phyloP scores from a whole-genome alignment of 2,113 vertebrate genomes.

The Junco hyemalis region DNA sequence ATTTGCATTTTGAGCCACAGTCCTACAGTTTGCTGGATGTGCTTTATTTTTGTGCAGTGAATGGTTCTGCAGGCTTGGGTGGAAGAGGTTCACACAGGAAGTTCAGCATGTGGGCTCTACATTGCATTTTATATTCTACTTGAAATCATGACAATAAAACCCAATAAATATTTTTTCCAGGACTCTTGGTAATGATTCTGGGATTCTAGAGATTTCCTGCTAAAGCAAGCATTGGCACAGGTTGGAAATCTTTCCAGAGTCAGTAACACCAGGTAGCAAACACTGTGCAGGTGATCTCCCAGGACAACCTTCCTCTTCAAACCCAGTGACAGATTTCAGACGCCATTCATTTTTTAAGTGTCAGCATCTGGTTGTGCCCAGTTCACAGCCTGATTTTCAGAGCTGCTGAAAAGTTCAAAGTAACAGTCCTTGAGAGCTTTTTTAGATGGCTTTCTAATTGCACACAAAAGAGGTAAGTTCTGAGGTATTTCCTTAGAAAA shows the following conservation, averaged over 20 bases:
- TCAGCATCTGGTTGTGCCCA: not conserved
- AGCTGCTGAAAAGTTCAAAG: not conserved
- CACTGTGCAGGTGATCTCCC: not conserved
- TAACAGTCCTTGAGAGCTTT: not conserved
- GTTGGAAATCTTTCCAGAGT: not conserved
- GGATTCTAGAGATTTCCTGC: not conserved
- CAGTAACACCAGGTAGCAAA: not conserved
- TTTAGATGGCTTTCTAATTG: not conserved
- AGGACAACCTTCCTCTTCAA: not conserved
- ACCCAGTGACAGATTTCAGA: not conserved
- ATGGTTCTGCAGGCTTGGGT: not conserved
- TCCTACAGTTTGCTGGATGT: not conserved
- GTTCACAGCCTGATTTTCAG: not conserved
- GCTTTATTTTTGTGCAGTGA: not conserved
- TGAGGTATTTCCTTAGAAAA: constrained; percentile 21
- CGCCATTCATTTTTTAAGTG: not conserved
- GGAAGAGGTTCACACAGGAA: not conserved
- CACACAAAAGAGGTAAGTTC: not conserved
- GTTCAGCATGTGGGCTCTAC: not conserved
- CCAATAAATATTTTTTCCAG: not conserved
- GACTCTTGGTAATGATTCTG: not conserved
- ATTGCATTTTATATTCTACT: not conserved
- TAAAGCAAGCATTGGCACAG: not conserved
- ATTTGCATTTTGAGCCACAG: not conserved
- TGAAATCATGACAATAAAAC: not conserved